Conservation (phyloP, 2,797 vertebrate species). For the Xenops minutus region DNA sequence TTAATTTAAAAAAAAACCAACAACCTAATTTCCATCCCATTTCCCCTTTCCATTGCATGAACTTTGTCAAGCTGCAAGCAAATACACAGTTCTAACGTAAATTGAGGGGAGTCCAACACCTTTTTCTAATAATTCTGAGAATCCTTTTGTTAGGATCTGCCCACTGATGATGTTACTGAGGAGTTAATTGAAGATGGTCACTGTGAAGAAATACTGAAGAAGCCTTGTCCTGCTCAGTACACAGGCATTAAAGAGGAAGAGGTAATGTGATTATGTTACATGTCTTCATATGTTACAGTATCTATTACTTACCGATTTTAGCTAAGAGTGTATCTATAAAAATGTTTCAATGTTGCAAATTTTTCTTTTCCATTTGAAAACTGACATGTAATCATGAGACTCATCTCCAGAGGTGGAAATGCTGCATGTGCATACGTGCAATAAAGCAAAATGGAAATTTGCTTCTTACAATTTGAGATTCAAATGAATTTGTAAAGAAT, state of each 20-base stretch:
- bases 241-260: slow-evolving; percentile 88
- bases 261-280: slow-evolving; percentile 78
- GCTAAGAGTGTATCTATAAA: not conserved
- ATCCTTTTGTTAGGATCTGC: slow-evolving; percentile 81
- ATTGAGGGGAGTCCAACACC: not conserved
- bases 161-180: slow-evolving; percentile 79
- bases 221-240: slow-evolving; percentile 86
- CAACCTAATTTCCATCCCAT: not conserved
- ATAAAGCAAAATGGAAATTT: not conserved
- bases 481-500: not conserved
- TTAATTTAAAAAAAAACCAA: not conserved
- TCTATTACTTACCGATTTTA: not conserved
- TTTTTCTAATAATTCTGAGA: not conserved
- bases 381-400: not conserved
- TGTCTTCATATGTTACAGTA: not conserved
- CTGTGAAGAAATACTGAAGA: slow-evolving; percentile 87
- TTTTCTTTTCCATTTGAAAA: not conserved
- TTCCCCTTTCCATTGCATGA: not conserved
- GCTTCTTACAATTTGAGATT: not conserved
- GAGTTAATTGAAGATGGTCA: slow-evolving; percentile 88
- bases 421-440: not conserved
- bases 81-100: not conserved
- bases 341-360: not conserved
- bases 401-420: not conserved
- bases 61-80: not conserved